Conservation (phyloP, 2,888 invertebrate genomes). For the Melieria crassipennis region DNA sequence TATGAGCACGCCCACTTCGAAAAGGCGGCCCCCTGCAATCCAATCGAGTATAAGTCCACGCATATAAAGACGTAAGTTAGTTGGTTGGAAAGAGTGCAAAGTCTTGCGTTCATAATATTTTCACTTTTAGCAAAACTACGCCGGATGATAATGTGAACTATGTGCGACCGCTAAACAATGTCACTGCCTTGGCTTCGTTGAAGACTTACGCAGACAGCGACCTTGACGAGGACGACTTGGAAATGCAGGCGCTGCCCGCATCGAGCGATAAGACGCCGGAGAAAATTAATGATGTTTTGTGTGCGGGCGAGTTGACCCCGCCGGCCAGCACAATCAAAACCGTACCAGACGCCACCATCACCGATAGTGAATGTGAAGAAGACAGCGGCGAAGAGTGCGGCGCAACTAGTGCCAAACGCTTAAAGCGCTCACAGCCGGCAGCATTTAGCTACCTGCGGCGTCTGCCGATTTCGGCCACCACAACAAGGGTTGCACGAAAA, state of each 20-base stretch:
- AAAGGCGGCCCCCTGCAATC: slow-evolving; percentile 45
- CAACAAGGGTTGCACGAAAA: slow-evolving; percentile 29
- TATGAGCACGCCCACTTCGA: slow-evolving; percentile 52
- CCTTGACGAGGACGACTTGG: slow-evolving; percentile 41
- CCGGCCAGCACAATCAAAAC: slow-evolving; percentile 42
- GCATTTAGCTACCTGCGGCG: slow-evolving; percentile 43
- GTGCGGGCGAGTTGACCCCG: slow-evolving; percentile 43
- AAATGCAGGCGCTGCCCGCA: slow-evolving; percentile 36
- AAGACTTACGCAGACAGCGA: slow-evolving; percentile 48
- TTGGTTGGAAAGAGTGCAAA: neutral
- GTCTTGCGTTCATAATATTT: neutral
- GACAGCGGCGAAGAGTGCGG: slow-evolving; percentile 34
- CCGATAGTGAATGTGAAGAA: slow-evolving; percentile 35
- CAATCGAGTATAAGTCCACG: slow-evolving; percentile 51
- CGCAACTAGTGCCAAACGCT: slow-evolving; percentile 25
- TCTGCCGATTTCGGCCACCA: slow-evolving; percentile 38
- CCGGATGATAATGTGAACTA: slow-evolving; percentile 42
- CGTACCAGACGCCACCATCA: slow-evolving; percentile 20
- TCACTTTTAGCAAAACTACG: slow-evolving; percentile 44
- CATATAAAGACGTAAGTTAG: slow-evolving; percentile 53
- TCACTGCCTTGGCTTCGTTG: slow-evolving; percentile 41
- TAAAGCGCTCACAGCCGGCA: slow-evolving; percentile 41
- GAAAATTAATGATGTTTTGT: slow-evolving; percentile 26
- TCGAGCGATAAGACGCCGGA: slow-evolving; percentile 40
- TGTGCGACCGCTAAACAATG: slow-evolving; percentile 43